Evolutionary conservation across 2,113 vertebrate species (phyloP), one percentile per base, ranked within the genome.

Genomic region (Sylvia atricapilla): DNA sequence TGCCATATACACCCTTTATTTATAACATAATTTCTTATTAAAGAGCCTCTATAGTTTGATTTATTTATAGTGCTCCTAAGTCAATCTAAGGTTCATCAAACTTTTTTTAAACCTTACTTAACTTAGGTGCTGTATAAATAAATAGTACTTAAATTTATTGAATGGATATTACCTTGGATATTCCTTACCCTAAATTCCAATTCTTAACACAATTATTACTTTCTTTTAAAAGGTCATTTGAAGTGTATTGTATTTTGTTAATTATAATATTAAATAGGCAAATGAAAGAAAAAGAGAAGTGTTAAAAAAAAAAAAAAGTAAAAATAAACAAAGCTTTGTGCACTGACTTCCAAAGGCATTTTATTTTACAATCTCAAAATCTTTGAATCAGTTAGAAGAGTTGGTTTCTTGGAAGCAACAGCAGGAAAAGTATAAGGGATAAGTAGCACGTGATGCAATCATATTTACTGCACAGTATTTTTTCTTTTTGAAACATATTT

Each of bases 401-500:
- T 52, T 90, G 37, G 24, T 77, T 52, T 70, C 70, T 80, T 93
- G 47, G 64, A 94, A 95, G 75, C 35, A 90, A 56, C 11, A 59
- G 16, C 56, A 85, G 58, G 69, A 78, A 68, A 90, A 92, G 69
- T 80, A 79, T 80, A 79, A 55, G n/a, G 49, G 73, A 62, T 80
- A 82, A 79, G 50, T 82, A 87, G 78, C 25, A 91, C 91, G 58
- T 66, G 83, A 95, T 96, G 77, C 86, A 80, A 63, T 81, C 84
- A 31, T 83, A 84, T 92, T 85, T 83, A 82, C 72, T 47, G 52
- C 63, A 86, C 91, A 85, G 74, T 50, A 39, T 87, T 95, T 90
- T 93, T 93, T 77, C 81, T 85, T 91, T 93, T 89, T 90, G 82
- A 90, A 94, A 91, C 52, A 17, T 90, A 41, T 97, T 96, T 93